Base-by-base conservation (phyloP, 2,113 vertebrate genomes). In the Macrotus californicus region DNA sequence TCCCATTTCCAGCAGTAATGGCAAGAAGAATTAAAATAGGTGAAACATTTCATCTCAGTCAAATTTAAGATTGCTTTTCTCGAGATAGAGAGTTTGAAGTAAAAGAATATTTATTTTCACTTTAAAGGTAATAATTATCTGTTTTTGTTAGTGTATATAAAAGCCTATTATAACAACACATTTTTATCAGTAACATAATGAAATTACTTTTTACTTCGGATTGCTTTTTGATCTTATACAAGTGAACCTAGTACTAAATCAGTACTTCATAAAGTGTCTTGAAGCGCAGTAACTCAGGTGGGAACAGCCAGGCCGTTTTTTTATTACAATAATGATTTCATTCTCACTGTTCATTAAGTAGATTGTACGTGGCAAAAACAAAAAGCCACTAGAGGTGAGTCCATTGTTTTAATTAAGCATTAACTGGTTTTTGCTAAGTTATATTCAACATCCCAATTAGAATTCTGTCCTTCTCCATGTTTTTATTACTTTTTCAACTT, bases 401-500 rank as follows among this genome's bases (percentile, higher is more conserved):
- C 96, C 41, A 66, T 82, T 96, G 84, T 94, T 90, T 75, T 88
- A 95, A 80, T 67, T 75, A 54, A 48, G 4, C 81, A 61, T 88
- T 92, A 91, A 91, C 13, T 95, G 77, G 50, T 96, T 95, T 96
- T 89, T 43, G 69, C 21, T 95, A 97, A 69, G 66, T 61, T 94
- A 66, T 46, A 39, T 43, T 87, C 52, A 72, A 26, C 83, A 92
- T 75, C 2, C 26, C 93, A 39, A 10, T 96, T 95, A 95, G 67
- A 77, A 72, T 93, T 97, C 41, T 92, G 12, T 54, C 86, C 80
- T 77, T 81, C n/a, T 84, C 7, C 4, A 0, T 85, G 43, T 86
- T 92, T 92, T 93, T 46, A 54, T 83, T 96, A 43, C n/a, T 59
- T 92, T 90, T 94, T 84, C 84, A 91, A 12, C 87, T 96, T 96